Evolutionary conservation across 2,888 invertebrate species (phyloP).

Genomic region (Cistogaster globosa): DNA sequence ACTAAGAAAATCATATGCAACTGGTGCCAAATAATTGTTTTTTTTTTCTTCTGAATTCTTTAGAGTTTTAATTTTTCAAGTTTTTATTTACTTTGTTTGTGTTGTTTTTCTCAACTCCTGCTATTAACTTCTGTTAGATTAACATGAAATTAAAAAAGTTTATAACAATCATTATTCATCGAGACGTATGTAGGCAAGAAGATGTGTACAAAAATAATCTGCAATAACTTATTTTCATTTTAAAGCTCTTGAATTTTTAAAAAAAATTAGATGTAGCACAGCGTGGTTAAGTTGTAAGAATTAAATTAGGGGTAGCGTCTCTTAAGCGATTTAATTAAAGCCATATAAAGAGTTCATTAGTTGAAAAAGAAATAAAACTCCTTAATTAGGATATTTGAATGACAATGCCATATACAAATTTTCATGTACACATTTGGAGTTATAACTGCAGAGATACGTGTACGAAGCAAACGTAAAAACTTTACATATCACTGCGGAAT

Average conservation of each 20-base stretch:
- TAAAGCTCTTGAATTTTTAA: not conserved
- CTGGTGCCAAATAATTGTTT: conserved; percentile 67
- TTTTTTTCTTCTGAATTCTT: not conserved
- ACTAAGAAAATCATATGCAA: conserved; percentile 62
- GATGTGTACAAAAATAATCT: not conserved
- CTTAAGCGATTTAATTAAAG: no score
- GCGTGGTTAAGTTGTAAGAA: not conserved
- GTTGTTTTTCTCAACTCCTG: conserved; percentile 41
- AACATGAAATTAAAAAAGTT: conserved; percentile 74
- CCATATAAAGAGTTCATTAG: no score
- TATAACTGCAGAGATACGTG: no score
- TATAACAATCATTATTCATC: conserved; percentile 57
- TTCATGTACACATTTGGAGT: no score
- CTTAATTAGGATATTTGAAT: no score
- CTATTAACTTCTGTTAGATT: conserved; percentile 66
- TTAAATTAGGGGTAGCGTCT: no score
- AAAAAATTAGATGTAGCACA: not conserved
- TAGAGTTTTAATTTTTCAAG: conserved; percentile 6
- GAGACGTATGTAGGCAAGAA: conserved; percentile 29
- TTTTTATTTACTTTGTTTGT: not conserved
- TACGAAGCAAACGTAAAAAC: no score
- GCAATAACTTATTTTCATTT: not conserved
- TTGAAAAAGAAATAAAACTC: no score
- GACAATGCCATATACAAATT: no score
- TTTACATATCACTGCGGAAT: no score